A percentile compares a stretch with the other conserved stretches of the same genome.
phyloP scores from a whole-genome alignment of 2,113 vertebrate genomes.

The Chionis minor region DNA sequence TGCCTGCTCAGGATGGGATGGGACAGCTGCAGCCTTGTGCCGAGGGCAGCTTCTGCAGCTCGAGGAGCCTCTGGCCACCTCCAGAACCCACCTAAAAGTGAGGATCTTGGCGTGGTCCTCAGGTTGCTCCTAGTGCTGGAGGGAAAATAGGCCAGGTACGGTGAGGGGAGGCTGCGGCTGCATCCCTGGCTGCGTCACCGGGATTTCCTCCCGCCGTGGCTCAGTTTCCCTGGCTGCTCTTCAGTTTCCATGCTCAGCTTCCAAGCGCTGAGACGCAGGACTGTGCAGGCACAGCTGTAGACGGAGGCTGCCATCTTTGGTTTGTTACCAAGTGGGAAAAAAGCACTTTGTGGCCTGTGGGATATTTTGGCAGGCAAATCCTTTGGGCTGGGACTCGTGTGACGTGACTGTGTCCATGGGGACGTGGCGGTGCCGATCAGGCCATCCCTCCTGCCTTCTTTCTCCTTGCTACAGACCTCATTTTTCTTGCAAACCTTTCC shows the following conservation, averaged over 20 bases:
- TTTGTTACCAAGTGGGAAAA: not conserved
- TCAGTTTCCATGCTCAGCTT: not conserved
- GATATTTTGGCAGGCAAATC: not conserved
- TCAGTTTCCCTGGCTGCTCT: not conserved
- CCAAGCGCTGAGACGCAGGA: not conserved
- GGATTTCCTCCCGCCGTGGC: not conserved
- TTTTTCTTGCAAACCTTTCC: not conserved
- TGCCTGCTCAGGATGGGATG: accelerated
- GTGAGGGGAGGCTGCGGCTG: not conserved
- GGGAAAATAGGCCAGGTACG: accelerated
- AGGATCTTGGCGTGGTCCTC: not conserved
- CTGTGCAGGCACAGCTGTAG: not conserved
- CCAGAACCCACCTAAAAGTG: accelerated
- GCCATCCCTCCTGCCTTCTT: not conserved
- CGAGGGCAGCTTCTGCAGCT: not conserved
- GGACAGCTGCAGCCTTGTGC: not conserved
- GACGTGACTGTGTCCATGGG: accelerated
- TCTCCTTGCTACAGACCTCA: accelerated
- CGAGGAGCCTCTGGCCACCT: accelerated
- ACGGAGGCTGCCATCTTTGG: not conserved
- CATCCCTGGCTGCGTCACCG: not conserved
- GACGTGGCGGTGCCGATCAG: accelerated
- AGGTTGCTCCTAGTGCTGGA: not conserved
- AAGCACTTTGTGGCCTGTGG: not conserved
- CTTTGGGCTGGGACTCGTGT: not conserved